Evolutionary conservation across 2,113 vertebrate genomes (phyloP), one percentile per base, ranked within the genome.

Genomic region (Lycaon pictus): DNA sequence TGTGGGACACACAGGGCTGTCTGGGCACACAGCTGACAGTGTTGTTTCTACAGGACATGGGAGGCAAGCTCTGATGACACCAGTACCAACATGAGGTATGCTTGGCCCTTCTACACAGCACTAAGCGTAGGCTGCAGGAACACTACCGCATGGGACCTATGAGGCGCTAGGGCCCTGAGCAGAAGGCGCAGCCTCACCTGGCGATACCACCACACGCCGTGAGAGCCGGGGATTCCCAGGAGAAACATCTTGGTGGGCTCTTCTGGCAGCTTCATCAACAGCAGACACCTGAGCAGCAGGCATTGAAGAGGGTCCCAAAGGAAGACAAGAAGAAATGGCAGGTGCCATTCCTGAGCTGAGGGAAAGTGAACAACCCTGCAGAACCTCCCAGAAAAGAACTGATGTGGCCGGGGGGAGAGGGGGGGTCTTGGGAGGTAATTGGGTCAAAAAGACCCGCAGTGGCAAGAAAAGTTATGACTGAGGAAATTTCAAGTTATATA

Each of bases 81-180:
- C 2, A 1, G 56, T 22, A 71, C 62, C 74, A 29, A 43, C 11
- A 20, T 8, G 10, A 83, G 7, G 7, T 3, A 23, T 32, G 11
- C 4, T 65, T 27, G 55, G 60, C n/a, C 48, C 35, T n/a, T 93
- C 69, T 53, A 62, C 85, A 4, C 8, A 13, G 19, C 67, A 65
- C 3, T 8, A 71, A 86, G 17, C 0, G 2, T 11, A 12, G n/a
- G 29, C 16, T 88, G 3, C 32, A 35, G 80, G 19, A 56, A 43
- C 25, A 32, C 22, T 17, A 11, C 20, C 29, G 15, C 0, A 2
- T 3, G 1, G 43, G 0, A 11, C 4, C 0, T 0, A 6, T 0
- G 0, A 13, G 13, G 35, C 43, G 51, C 11, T 7, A n/a, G 43
- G n/a, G 23, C 43, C 0, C 82, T 16, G 6, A 83, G 37, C 48